These are phyloP conservation scores for Mionectes macconnelli DNA, from an alignment of 2,113 vertebrate genomes.

Conservation along the genomic window DNA sequence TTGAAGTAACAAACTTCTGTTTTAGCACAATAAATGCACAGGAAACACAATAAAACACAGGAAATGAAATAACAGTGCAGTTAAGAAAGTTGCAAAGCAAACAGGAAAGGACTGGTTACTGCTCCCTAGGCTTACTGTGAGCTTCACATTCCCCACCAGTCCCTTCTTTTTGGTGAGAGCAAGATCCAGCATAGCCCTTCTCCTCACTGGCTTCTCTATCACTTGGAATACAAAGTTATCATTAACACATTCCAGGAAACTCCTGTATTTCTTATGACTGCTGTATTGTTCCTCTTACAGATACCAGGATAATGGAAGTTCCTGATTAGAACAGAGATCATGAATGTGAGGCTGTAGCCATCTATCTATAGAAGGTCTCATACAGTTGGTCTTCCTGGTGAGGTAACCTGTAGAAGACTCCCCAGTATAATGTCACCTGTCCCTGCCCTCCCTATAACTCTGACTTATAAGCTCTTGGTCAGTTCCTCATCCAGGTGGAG, in stretches of 20 bases:
- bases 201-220: not conserved
- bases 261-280: not conserved
- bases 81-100: not conserved
- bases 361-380: rapidly evolving
- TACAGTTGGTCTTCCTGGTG: not conserved
- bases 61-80: not conserved
- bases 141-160: not conserved
- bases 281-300: not conserved
- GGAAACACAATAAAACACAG: not conserved
- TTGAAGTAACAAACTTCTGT: not conserved
- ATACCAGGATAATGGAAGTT: not conserved
- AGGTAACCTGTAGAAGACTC: not conserved
- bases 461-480: not conserved
- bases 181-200: not conserved
- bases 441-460: not conserved
- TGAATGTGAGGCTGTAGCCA: not conserved
- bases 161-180: not conserved
- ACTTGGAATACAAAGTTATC: not conserved
- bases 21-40: not conserved
- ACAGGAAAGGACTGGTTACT: not conserved
- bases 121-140: not conserved
- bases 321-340: not conserved
- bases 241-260: not conserved
- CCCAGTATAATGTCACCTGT: not conserved
- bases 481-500: not conserved